Base-by-base conservation (phyloP, 2,888 invertebrate genomes). In the Augiades crinisus region DNA sequence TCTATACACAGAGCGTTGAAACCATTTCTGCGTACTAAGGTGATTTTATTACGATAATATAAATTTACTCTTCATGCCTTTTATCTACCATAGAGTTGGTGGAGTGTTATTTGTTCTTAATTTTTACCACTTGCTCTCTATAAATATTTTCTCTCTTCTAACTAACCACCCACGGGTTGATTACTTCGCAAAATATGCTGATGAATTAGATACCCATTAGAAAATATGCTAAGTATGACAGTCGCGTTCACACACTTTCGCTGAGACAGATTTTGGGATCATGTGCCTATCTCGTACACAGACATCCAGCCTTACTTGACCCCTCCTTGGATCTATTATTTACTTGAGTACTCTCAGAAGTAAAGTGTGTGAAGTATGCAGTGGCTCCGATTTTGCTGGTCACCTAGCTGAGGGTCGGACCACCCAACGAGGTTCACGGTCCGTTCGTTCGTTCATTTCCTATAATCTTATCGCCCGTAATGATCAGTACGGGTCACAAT, bases 231-330 rank as follows among this genome's bases (percentile, higher is more conserved):
- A 81, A 80, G 70, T 67, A 67, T 71, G 64, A 59, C 57, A 56
- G 62, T 60, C 40, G 57, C 62, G 74, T 80, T 80, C 82, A 75
- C 80, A 81, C 79, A 86, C 86, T 88, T 87, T 87, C 86, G 79
- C 86, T 78, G 80, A 82, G 86, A 86, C 83, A 81, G 78, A 80
- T 81, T 78, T 81, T 78, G 74, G 74, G 78, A 74, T 76, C 79
- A 61, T 67, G 70, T 68, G 67, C 60, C 61, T 63, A 59, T 62
- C 63, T 62, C 61, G 61, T 54, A 53, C 57, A 52, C 53, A 14
- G 49, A 37, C 57, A 52, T 56, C 78, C 78, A 78, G 54, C 63
- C 38, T 54, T 61, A 37, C 52, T 51, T 68, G 81, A 70, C 58
- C 79, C 64, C 50, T 46, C 21, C 27, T 55, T 57, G 38, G 19